phyloP scores from a whole-genome alignment of 2,113 vertebrate species.

The Copsychus sechellarum region DNA sequence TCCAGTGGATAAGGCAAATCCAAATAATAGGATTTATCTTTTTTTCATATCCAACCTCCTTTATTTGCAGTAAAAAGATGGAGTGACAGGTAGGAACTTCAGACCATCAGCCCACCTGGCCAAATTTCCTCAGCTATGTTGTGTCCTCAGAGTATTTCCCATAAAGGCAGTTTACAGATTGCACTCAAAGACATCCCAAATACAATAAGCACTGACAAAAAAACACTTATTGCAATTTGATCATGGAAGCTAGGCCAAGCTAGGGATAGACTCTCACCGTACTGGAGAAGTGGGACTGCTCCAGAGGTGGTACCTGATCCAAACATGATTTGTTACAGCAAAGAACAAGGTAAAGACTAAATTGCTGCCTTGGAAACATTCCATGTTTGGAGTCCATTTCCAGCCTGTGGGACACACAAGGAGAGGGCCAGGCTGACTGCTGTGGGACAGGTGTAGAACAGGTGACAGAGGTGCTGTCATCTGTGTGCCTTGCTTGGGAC shows the following conservation, averaged over 20 bases:
- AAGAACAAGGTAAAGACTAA: not conserved
- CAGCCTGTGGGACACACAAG: not conserved
- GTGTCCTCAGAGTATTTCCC: not conserved
- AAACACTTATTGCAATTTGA: not conserved
- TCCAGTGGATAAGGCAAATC: not conserved
- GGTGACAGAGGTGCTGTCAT: not conserved
- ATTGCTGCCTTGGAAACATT: not conserved
- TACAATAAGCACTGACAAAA: not conserved
- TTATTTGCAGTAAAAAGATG: not conserved
- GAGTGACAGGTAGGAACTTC: not conserved
- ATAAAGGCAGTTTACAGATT: not conserved
- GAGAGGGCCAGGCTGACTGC: not conserved
- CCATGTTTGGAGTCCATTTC: accelerated
- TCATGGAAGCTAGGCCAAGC: not conserved
- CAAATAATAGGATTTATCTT: not conserved
- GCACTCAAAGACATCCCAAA: not conserved
- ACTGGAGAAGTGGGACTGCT: not conserved
- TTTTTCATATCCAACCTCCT: not conserved
- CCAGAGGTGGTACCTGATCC: not conserved
- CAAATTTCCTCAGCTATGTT: not conserved
- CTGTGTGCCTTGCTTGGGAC: not conserved
- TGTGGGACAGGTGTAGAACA: not conserved
- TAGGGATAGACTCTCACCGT: not conserved
- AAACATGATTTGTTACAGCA: accelerated
- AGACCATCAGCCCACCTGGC: not conserved